Percentiles rank a stretch among this genome's conserved stretches.
Conservation (phyloP, 2,797 vertebrate genomes). For the Pseudopleuronectes americanus region DNA sequence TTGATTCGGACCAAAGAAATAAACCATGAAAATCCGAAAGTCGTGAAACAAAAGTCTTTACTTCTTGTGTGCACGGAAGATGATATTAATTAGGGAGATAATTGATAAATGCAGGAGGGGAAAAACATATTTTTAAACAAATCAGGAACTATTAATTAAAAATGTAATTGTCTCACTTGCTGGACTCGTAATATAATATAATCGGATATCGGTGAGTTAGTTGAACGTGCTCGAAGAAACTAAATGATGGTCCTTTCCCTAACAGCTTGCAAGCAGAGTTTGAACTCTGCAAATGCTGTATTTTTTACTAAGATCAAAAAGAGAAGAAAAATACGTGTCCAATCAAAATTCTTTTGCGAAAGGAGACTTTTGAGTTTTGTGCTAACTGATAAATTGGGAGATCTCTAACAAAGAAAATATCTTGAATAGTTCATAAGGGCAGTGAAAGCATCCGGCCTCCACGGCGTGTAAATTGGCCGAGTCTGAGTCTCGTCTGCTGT, state of each 20-base stretch:
- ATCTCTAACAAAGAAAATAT: conserved; percentile 6
- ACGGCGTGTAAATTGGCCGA: conserved; percentile 54
- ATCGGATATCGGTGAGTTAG: background rate
- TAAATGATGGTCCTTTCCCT: background rate
- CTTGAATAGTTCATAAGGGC: conserved; percentile 39
- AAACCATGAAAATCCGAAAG: background rate
- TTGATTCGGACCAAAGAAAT: background rate
- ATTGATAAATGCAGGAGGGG: background rate
- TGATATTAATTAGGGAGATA: conserved; percentile 1
- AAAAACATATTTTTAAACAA: background rate
- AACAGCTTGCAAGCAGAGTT: background rate
- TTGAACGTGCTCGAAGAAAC: background rate
- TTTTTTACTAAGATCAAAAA: background rate
- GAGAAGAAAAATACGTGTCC: background rate
- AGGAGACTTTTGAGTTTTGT: conserved; percentile 8
- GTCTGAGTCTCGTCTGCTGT: conserved; percentile 55
- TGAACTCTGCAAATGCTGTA: background rate
- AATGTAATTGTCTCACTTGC: background rate
- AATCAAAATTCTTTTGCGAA: conserved; percentile 14
- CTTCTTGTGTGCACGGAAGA: background rate
- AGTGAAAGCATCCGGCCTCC: conserved; percentile 42
- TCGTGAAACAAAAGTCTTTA: background rate
- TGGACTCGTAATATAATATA: background rate
- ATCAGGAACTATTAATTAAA: background rate
- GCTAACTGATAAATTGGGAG: conserved; percentile 31